These are phyloP conservation scores for Agrypnus murinus DNA, from an alignment of 2,888 invertebrate species.

Conservation along the genomic window DNA sequence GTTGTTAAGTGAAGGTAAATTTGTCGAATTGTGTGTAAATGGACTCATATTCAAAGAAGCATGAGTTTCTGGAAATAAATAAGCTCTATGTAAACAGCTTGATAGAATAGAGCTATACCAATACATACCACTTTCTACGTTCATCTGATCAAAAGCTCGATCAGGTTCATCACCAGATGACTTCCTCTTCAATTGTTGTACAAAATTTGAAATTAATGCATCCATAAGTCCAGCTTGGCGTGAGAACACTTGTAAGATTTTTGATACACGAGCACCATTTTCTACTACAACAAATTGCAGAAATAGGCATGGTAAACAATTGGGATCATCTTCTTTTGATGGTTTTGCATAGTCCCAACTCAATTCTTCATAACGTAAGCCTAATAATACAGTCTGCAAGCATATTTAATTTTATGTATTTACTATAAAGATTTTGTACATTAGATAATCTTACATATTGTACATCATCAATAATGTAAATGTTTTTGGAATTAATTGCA, in stretches of 20 bases:
- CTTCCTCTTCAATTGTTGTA: constrained; percentile 80
- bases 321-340: constrained; percentile 86
- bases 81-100: neutral
- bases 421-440: neutral
- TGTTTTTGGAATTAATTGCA: constrained; percentile 89
- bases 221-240: constrained; percentile 91
- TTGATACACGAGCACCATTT: constrained; percentile 84
- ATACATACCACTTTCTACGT: constrained; percentile 64
- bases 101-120: constrained; percentile 19
- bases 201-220: constrained; percentile 87
- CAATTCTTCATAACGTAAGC: constrained; percentile 90
- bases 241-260: constrained; percentile 84
- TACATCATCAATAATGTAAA: constrained; percentile 89
- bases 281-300: constrained; percentile 90
- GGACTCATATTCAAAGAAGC: constrained; percentile 69
- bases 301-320: constrained; percentile 94
- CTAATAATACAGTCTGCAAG: constrained; percentile 85
- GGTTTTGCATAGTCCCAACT: constrained; percentile 95
- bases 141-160: constrained; percentile 64
- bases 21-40: constrained; percentile 70
- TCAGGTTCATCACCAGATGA: constrained; percentile 71
- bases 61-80: constrained; percentile 67
- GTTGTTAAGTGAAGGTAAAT: constrained; percentile 81
- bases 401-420: constrained; percentile 36
- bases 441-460: constrained; percentile 81